Percentiles rank a stretch among this genome's conserved stretches.
Evolutionary conservation across 2,888 invertebrate genomes (phyloP).

Genomic region (Dasypolia templi): DNA sequence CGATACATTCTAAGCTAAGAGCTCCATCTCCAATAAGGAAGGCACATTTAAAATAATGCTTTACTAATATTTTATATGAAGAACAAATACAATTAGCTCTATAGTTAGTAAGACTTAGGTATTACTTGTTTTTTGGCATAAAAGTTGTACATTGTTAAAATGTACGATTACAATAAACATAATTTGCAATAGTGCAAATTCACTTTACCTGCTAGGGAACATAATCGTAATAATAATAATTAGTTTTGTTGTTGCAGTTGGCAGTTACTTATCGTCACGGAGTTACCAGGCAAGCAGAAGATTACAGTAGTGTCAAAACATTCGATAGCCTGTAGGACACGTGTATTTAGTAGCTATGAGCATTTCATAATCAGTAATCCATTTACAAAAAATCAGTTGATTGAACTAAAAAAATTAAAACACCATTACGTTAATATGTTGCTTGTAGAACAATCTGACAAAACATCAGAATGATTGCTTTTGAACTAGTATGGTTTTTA

Average conservation of each 20-base stretch:
- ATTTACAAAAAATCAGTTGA: background rate
- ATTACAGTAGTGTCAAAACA: constrained; percentile 35
- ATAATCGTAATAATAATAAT: constrained; percentile 26
- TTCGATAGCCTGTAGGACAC: constrained; percentile 15
- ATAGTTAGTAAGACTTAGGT: too few relatives aligned
- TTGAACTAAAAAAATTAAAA: background rate
- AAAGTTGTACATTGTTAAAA: background rate
- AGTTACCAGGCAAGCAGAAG: constrained; percentile 53
- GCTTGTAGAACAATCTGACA: too few relatives aligned
- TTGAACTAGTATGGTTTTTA: too few relatives aligned
- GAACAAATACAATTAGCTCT: background rate
- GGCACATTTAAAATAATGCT: background rate
- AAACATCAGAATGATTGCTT: too few relatives aligned
- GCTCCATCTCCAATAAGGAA: background rate
- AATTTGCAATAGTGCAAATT: constrained; percentile 1
- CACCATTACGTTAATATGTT: too few relatives aligned
- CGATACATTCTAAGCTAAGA: background rate
- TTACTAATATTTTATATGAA: background rate
- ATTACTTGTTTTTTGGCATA: background rate
- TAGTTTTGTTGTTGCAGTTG: constrained; percentile 30
- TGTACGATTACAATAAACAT: background rate
- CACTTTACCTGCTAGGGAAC: background rate
- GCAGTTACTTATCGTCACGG: constrained; percentile 33
- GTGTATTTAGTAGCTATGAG: constrained; percentile 1
- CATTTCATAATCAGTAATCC: background rate